Evolutionary conservation across 2,888 invertebrate genomes (phyloP), one percentile per base, ranked within the genome.

Genomic region (Electrophaes corylata): DNA sequence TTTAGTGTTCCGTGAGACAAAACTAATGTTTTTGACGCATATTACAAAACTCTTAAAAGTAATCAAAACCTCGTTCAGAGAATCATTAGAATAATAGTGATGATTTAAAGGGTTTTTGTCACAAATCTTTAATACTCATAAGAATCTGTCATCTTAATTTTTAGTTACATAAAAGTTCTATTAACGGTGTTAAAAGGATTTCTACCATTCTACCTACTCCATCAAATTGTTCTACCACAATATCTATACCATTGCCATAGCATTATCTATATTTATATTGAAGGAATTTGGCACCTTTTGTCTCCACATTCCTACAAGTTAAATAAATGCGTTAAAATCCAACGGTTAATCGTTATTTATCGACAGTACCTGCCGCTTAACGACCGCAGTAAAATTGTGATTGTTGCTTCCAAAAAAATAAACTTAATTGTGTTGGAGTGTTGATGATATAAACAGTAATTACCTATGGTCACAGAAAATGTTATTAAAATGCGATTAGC

Each of bases 401-500:
- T 88, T 88, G 90, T 90, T 86, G 85, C 81, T 81, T 78, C 81
- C 78, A 84, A 88, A 91, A 81, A 88, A 81, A 76, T 71, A 73
- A 84, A 62, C 80, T 89, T 90, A 88, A 91, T 90, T 89, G 85
- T 88, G 84, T 76, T 76, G 74, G 72, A 80, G 90, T 88, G 91
- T 88, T 88, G 88, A 89, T 87, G 87, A 83, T 81, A 86, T 86
- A 86, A 85, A 86, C 82, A 81, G 83, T 90, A 91, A 91, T 91
- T 91, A 89, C 37, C 16, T 37, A 37, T 78, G 78, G 79, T 79
- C 80, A 74, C 78, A 80, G 71, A 84, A 83, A 87, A 84, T 81
- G 89, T 88, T 91, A 91, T 91, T 91, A 91, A 91, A 91, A 89
- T 85, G 71, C 84, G 83, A 87, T 91, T 91, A 91, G 84, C 81